Evolutionary conservation across 1,140 invertebrate species (phyloP), one percentile per base, ranked within the genome.

Genomic region (Muscidifurax raptorellus): DNA sequence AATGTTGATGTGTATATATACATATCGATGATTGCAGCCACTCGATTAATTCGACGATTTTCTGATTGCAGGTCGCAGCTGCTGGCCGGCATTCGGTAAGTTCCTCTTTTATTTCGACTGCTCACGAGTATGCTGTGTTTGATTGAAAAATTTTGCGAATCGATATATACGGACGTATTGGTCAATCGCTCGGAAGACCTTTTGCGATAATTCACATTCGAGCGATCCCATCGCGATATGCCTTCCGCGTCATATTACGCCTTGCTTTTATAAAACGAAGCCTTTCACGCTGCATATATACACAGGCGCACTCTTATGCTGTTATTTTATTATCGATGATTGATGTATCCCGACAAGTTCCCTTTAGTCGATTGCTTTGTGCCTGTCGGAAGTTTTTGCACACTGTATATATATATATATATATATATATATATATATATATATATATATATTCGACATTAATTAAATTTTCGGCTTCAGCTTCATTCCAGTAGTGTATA

Each of bases 261-360:
- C 59, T 52, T 77, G 44, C 25, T 59, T 77, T 30, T 44, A 10
- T 77, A 52, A 77, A 77, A 59, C 28, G 75, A 59, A 77, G 22
- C 71, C 71, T 22, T 36, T 32, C 28, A 6, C 22, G 18, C 71
- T 9, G 36, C 36, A 2, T 40, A 1, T 9, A 12, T 72, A 72
- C 18, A 32, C 13, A 59, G 52, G 36, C 36, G 52, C 18, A 59
- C 52, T 32, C 30, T 74, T n/a, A n/a, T n/a, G n/a, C n/a, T n/a
- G n/a, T n/a, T n/a, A 5, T 22, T 6, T 40, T 40, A 74, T 74
- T 40, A 74, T 40, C n/a, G 71, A 74, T 74, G 32, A 40, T 40
- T 40, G 71, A 40, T 40, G 71, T 40, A 74, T 32, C 32, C 71
- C 71, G 22, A 28, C 10, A 74, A 74, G 71, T 40, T 74, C 3